These are phyloP conservation scores for Drosophila micromelanica DNA, from an alignment of 1,140 invertebrate species.

Conservation along the genomic window DNA sequence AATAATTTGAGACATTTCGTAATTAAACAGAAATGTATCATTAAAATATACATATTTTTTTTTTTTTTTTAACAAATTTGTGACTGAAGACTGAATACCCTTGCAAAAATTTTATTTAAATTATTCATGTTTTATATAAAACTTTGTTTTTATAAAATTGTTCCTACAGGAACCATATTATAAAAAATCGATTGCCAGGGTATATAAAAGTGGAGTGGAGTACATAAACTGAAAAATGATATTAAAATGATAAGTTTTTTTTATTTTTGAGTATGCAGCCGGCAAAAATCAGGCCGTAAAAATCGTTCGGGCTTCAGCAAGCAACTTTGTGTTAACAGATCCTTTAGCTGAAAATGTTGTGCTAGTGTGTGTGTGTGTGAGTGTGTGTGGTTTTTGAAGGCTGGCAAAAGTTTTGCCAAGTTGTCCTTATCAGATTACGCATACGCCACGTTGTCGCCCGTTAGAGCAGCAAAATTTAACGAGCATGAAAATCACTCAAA, in stretches of 20 bases:
- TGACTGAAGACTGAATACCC: too few relatives aligned
- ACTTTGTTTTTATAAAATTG: too few relatives aligned
- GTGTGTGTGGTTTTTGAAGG: constrained; percentile 18
- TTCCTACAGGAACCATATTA: too few relatives aligned
- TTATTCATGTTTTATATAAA: too few relatives aligned
- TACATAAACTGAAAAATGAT: not conserved
- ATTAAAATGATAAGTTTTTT: constrained; percentile 36
- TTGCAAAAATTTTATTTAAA: too few relatives aligned
- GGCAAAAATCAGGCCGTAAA: constrained; percentile 25
- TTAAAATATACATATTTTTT: too few relatives aligned
- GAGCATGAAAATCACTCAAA: constrained; percentile 75
- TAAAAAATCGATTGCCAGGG: too few relatives aligned
- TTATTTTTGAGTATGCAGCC: constrained; percentile 3
- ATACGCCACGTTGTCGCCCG: constrained; percentile 70
- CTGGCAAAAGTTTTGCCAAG: constrained; percentile 50
- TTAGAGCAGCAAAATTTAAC: constrained; percentile 67
- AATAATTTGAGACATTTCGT: too few relatives aligned
- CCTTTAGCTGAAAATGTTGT: not conserved
- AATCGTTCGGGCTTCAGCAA: constrained; percentile 10
- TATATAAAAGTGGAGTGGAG: not conserved
- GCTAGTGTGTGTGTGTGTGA: constrained; percentile 15
- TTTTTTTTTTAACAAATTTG: too few relatives aligned
- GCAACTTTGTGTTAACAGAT: constrained; percentile 4
- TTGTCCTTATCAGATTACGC: constrained; percentile 74
- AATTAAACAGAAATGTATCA: too few relatives aligned